Evolutionary conservation across 2,888 invertebrate genomes (phyloP).

Genomic region (Anagyrus pseudococci): DNA sequence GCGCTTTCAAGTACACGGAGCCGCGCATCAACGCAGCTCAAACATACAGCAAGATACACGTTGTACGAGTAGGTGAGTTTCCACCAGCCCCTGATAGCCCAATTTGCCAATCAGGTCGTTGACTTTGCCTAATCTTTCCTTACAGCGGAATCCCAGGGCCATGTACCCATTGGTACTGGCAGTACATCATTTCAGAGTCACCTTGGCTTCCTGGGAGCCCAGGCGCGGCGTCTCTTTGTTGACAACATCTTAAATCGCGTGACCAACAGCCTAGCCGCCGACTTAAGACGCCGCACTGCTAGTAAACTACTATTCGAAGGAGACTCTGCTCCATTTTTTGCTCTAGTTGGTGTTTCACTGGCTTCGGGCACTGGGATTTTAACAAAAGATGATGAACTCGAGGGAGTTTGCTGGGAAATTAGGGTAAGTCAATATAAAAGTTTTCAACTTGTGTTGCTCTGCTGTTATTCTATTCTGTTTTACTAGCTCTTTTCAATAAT

Average conservation of each 20-base stretch:
- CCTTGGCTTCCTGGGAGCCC: conserved; percentile 63
- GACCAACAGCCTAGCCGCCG: conserved; percentile 71
- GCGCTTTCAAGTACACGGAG: conserved; percentile 48
- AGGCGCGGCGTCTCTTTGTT: conserved; percentile 72
- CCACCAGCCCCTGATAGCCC: not conserved
- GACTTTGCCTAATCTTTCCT: not conserved
- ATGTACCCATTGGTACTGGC: conserved; percentile 47
- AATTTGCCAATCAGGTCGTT: not conserved
- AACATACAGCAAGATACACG: conserved; percentile 57
- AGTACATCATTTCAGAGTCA: conserved; percentile 50
- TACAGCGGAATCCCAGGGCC: conserved; percentile 57
- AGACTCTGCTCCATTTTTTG: conserved; percentile 77
- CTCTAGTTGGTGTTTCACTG: conserved; percentile 75
- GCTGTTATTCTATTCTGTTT: too few species aligned
- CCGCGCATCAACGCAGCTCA: conserved; percentile 42
- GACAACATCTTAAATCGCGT: conserved; percentile 75
- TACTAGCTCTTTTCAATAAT: too few species aligned
- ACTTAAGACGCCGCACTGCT: conserved; percentile 70
- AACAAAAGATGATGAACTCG: conserved; percentile 78
- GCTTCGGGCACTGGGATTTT: conserved; percentile 77
- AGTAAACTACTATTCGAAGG: conserved; percentile 71
- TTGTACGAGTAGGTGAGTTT: conserved; percentile 56
- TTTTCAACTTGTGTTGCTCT: too few species aligned
- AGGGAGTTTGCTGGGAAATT: conserved; percentile 81
- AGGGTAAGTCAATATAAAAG: conserved; percentile 66